phyloP scores from a whole-genome alignment of 2,797 vertebrate species.

The Siniperca scherzeri region DNA sequence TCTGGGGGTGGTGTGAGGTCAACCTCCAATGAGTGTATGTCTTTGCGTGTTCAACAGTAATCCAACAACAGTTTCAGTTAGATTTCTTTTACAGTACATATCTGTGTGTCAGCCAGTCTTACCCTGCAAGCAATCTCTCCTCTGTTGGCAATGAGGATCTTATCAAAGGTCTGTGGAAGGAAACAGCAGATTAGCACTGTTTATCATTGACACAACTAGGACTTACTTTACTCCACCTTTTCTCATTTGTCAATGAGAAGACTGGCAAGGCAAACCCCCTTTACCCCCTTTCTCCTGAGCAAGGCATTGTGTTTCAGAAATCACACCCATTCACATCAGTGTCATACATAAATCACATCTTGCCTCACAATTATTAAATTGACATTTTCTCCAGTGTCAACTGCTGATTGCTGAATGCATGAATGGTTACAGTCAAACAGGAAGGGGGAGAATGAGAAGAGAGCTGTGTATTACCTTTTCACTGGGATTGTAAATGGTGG shows the following conservation, averaged over 20 bases:
- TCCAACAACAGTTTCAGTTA: not conserved
- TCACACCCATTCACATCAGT: not conserved
- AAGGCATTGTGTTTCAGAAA: not conserved
- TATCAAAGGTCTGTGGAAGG: conserved; percentile 93
- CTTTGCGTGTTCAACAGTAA: not conserved
- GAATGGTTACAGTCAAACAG: not conserved
- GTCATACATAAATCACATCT: not conserved
- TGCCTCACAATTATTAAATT: not conserved
- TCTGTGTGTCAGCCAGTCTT: conserved; percentile 64
- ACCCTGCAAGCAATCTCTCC: conserved; percentile 99
- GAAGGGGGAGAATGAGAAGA: not conserved
- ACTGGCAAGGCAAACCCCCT: not conserved
- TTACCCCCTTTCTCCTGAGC: not conserved
- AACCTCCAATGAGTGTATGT: not conserved
- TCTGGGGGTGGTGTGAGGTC: not conserved
- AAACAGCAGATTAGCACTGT: conserved; percentile 35
- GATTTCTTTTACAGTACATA: not conserved
- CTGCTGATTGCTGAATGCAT: not conserved
- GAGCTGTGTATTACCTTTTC: conserved; percentile 78
- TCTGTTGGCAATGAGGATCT: conserved; percentile 98
- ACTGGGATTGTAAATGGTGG: conserved; percentile 62
- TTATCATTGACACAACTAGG: conserved; percentile 43
- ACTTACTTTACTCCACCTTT: conserved; percentile 1
- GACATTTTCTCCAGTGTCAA: not conserved
- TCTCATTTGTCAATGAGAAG: not conserved